Evolutionary conservation across 2,888 invertebrate species (phyloP), one percentile per base, ranked within the genome.

Genomic region (Apoda limacodes): DNA sequence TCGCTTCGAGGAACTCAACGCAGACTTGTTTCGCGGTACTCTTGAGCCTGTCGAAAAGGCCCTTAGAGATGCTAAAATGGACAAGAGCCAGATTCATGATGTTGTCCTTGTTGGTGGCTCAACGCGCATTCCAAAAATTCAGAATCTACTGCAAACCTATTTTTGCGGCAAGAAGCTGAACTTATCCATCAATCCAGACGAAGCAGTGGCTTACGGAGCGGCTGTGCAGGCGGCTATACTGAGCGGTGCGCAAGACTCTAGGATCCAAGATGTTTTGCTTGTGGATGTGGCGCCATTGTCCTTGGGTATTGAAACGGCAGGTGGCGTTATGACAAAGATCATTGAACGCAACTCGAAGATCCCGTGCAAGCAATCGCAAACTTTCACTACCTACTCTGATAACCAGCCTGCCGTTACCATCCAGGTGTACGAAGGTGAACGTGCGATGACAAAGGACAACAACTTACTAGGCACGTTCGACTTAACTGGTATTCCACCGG

Each of bases 101-200:
- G 87, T 93, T 3, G 92, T 93, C 0, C 74, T 93, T 15, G 92
- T 92, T 20, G 92, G 93, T 9, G 93, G 91, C 12, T 90, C 90
- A 1, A 91, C 88, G 1, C 84, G 90, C 35, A 91, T 92, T 32
- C 92, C 91, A 1, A 91, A 91, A 59, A 85, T 92, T 21, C 91
- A 91, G 64, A 86, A 70, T 37, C 61, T 92, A 42, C 71, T 92
- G 13, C 85, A 88, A 61, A 88, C 88, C 60, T 91, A 86, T 76
- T 92, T 92, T 82, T 84, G 84, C 44, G 88, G 88, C 5, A 90
- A 89, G 65, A 75, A 83, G 22, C 66, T 91, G 9, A 90, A 90
- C 55, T 70, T 88, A 22, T 88, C 88, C 23, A 90, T 91, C 53
- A 90, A 91, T 53, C 90, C 91, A 0, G 91, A 92, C 47, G 91